phyloP scores from a whole-genome alignment of 1,140 invertebrate species.

The Macrosteles quadrilineatus region DNA sequence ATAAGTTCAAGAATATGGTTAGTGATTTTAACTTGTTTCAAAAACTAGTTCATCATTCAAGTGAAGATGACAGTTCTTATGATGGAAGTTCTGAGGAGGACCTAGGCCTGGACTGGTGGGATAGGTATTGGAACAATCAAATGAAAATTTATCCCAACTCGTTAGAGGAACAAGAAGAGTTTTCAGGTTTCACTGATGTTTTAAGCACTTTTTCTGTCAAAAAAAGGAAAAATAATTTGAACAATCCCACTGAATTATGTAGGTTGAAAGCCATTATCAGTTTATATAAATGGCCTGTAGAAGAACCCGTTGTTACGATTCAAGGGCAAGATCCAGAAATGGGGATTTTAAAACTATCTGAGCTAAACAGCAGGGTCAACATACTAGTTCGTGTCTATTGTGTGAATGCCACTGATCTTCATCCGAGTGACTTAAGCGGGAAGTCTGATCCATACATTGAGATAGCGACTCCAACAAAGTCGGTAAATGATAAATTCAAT shows the following conservation, averaged over 20 bases:
- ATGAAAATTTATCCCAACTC: neutral
- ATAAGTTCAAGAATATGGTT: too few species aligned
- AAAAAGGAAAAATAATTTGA: slow-evolving; percentile 17
- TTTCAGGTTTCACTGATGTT: slow-evolving; percentile 74
- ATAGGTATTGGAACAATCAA: slow-evolving; percentile 68
- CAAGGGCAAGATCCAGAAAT: slow-evolving; percentile 56
- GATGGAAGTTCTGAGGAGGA: slow-evolving; percentile 42
- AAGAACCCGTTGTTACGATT: neutral
- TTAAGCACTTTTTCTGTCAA: slow-evolving; percentile 68
- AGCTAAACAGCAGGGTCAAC: slow-evolving; percentile 57
- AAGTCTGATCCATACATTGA: slow-evolving; percentile 80
- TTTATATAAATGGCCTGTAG: slow-evolving; percentile 22
- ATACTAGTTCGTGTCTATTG: slow-evolving; percentile 78
- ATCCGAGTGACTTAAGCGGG: slow-evolving; percentile 70
- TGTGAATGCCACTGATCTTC: slow-evolving; percentile 68
- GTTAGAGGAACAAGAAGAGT: slow-evolving; percentile 54
- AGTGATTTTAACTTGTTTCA: too few species aligned
- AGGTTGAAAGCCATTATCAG: neutral
- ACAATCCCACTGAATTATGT: neutral
- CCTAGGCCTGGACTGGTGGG: slow-evolving; percentile 73
- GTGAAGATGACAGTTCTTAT: too few species aligned
- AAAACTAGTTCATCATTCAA: too few species aligned
- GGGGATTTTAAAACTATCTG: slow-evolving; percentile 55
- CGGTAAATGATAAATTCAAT: slow-evolving; percentile 69
- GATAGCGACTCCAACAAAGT: slow-evolving; percentile 62